Evolutionary conservation across 30 jellyfish, hydroid and myxozoan species (phyloP).

Genomic region (Cassiopea andromeda): DNA sequence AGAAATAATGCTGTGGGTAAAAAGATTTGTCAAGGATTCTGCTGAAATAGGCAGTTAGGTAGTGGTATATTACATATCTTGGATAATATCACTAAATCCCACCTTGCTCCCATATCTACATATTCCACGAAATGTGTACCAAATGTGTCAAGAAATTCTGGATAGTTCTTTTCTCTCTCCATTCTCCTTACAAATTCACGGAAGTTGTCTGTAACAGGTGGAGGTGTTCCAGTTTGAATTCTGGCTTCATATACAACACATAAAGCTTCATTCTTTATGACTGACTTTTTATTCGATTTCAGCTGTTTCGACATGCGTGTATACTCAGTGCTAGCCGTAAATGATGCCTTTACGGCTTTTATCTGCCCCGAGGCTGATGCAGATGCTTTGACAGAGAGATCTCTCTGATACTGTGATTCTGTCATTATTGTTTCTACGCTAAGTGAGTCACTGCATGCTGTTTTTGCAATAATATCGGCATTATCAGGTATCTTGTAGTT

Average conservation of each 20-base stretch:
- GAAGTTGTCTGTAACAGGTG: slow-evolving; percentile 39
- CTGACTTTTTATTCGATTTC: slow-evolving; percentile 37
- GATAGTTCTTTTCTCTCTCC: neutral
- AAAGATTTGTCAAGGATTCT: no score
- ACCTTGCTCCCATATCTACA: slow-evolving; percentile 68
- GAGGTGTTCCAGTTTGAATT: slow-evolving; percentile 47
- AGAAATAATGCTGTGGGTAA: no score
- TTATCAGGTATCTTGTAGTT: slow-evolving; percentile 32
- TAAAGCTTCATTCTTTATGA: slow-evolving; percentile 50
- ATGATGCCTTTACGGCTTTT: slow-evolving; percentile 43
- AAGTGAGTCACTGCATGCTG: slow-evolving; percentile 39
- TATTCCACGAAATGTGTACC: slow-evolving; percentile 57
- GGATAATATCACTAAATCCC: neutral
- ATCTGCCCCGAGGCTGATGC: slow-evolving; percentile 17
- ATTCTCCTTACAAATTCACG: slow-evolving; percentile 8
- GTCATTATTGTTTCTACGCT: slow-evolving; percentile 40
- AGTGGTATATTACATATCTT: no score
- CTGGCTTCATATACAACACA: slow-evolving; percentile 48
- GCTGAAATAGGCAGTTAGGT: no score
- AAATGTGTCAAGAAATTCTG: slow-evolving; percentile 31
- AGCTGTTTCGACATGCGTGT: slow-evolving; percentile 33
- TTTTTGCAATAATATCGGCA: slow-evolving; percentile 31
- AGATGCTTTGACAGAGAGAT: slow-evolving; percentile 32
- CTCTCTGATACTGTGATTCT: slow-evolving; percentile 36
- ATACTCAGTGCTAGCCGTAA: slow-evolving; percentile 58